A percentile compares a stretch with the other conserved stretches of the same genome.
These are phyloP conservation scores for Macrotus californicus DNA, from an alignment of 2,113 vertebrate species.

Conservation along the genomic window DNA sequence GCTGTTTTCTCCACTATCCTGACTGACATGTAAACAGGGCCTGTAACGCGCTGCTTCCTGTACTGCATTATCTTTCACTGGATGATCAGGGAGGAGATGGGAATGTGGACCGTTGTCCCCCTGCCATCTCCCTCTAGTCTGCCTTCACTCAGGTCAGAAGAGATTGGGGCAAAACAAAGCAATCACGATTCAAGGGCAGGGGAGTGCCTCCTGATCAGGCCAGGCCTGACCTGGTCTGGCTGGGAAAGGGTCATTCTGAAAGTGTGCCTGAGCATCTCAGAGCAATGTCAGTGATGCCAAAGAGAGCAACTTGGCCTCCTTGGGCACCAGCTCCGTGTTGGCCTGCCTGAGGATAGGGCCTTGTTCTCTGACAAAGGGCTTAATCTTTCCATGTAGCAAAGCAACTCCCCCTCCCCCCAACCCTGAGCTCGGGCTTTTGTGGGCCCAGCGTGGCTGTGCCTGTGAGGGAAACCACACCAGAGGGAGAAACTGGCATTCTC, in stretches of 20 bases:
- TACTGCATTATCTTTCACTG: neutral
- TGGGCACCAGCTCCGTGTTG: slow-evolving; percentile 43
- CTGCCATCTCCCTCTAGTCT: neutral
- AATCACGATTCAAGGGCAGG: neutral
- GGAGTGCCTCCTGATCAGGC: neutral
- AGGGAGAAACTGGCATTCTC: neutral
- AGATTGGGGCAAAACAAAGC: neutral
- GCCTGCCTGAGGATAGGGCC: slow-evolving; percentile 77
- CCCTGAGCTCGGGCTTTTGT: slow-evolving; percentile 51
- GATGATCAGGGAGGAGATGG: neutral
- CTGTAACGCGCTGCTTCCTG: neutral
- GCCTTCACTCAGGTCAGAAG: neutral
- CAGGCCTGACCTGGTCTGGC: neutral
- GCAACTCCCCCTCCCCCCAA: slow-evolving; percentile 56
- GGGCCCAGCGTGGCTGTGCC: slow-evolving; percentile 59
- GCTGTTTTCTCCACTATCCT: neutral
- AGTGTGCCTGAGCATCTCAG: slow-evolving; percentile 45
- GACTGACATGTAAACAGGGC: neutral
- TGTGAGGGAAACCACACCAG: slow-evolving; percentile 11
- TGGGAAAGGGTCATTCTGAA: slow-evolving; percentile 45
- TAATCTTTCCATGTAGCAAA: slow-evolving; percentile 79
- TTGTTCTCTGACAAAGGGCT: slow-evolving; percentile 85
- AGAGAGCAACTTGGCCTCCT: slow-evolving; percentile 60
- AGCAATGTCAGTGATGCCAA: slow-evolving; percentile 68
- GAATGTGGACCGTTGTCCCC: neutral